These are phyloP conservation scores for Ditylenchus dipsaci DNA, from an alignment of 1,140 invertebrate genomes.

Conservation along the genomic window DNA sequence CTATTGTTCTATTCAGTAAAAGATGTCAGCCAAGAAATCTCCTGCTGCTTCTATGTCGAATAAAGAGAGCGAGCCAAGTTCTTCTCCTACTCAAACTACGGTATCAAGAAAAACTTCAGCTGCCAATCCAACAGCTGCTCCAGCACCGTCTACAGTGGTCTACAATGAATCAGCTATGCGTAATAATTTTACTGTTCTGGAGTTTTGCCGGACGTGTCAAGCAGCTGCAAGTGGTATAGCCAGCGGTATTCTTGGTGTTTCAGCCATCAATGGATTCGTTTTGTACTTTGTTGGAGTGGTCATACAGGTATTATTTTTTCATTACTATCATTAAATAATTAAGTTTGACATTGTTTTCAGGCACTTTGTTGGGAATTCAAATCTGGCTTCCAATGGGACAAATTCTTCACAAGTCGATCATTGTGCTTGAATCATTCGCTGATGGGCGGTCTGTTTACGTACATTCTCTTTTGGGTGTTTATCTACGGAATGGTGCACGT, in stretches of 20 bases:
- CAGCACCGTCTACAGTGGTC: neutral
- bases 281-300: slow-evolving; percentile 41
- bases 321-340: slow-evolving; percentile 16
- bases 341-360: slow-evolving; percentile 23
- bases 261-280: slow-evolving; percentile 38
- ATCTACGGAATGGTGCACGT: slow-evolving; percentile 61
- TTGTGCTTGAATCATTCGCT: slow-evolving; percentile 50
- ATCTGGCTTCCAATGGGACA: slow-evolving; percentile 36
- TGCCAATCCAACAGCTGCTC: neutral
- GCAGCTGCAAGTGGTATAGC: slow-evolving; percentile 37
- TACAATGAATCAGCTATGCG: slow-evolving; percentile 33
- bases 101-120: neutral
- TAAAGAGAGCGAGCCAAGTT: no score
- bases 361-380: slow-evolving; percentile 41
- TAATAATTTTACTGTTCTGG: slow-evolving; percentile 38
- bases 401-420: slow-evolving; percentile 29
- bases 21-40: no score
- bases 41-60: no score
- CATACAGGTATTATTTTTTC: slow-evolving; percentile 26
- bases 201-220: slow-evolving; percentile 25
- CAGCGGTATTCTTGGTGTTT: slow-evolving; percentile 38
- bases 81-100: no score
- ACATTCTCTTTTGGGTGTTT: slow-evolving; percentile 61
- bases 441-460: slow-evolving; percentile 59
- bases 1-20: no score